Conservation (phyloP, 2,888 invertebrate genomes). For the Cephus rjabovi region DNA sequence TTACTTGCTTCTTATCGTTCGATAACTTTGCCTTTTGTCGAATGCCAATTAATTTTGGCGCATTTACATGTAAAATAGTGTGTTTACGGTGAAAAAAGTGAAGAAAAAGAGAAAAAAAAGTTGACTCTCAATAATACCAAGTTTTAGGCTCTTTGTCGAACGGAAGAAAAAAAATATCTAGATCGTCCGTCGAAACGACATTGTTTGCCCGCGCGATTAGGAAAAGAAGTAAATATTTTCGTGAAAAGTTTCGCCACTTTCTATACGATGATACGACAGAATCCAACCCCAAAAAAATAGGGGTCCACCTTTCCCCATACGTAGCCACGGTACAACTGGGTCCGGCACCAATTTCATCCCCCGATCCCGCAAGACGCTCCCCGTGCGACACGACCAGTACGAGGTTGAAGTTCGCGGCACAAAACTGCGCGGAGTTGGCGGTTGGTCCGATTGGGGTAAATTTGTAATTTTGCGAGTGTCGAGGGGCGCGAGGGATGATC, state of each 20-base stretch:
- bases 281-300: not conserved
- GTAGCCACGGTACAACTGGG: not conserved
- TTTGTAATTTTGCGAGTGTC: constrained; percentile 22
- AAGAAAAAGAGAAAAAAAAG: not conserved
- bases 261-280: not conserved
- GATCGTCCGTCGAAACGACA: constrained; percentile 16
- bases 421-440: not conserved
- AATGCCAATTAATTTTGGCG: not conserved
- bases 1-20: not conserved
- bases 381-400: not conserved
- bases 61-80: not conserved
- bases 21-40: not conserved
- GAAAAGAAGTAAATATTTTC: constrained; percentile 25
- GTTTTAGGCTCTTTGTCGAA: not conserved
- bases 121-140: not conserved
- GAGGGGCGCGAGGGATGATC: constrained; percentile 7
- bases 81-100: not conserved
- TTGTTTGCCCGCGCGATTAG: constrained; percentile 21
- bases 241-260: constrained; percentile 10
- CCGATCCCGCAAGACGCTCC: not conserved
- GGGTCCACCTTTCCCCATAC: not conserved
- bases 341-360: not conserved
- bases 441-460: not conserved
- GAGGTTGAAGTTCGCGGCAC: not conserved
- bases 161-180: constrained; percentile 16